Conservation (phyloP, 2,113 vertebrate genomes). For the Blennius ocellaris region DNA sequence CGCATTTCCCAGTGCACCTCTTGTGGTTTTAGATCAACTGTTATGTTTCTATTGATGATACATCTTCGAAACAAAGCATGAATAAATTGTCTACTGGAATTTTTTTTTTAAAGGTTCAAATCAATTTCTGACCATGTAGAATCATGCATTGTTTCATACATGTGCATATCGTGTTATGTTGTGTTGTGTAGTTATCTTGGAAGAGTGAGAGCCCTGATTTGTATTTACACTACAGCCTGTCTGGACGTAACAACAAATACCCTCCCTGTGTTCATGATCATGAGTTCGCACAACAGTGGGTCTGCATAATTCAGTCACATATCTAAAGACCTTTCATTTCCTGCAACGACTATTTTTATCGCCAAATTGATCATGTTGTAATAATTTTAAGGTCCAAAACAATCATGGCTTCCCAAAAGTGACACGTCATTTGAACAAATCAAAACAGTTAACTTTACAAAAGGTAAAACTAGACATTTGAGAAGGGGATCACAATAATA, state of each 20-base stretch:
- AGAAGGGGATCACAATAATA: too few relatives aligned
- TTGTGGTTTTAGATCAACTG: neutral
- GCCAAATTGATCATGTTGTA: too few relatives aligned
- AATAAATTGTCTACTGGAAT: neutral
- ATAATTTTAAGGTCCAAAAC: too few relatives aligned
- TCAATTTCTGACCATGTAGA: neutral
- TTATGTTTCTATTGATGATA: neutral
- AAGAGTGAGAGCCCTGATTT: neutral
- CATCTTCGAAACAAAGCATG: neutral
- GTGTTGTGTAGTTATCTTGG: neutral
- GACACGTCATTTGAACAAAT: too few relatives aligned
- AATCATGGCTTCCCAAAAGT: too few relatives aligned
- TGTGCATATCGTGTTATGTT: neutral
- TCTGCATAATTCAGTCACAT: too few relatives aligned
- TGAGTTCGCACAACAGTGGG: neutral
- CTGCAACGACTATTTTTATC: too few relatives aligned
- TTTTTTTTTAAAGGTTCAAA: neutral
- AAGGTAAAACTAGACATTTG: too few relatives aligned
- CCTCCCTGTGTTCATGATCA: neutral
- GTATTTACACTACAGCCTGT: neutral
- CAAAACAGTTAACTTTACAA: too few relatives aligned
- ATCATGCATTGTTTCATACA: neutral
- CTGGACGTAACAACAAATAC: constrained; percentile 1
- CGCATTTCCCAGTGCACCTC: neutral
- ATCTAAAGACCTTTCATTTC: too few relatives aligned